A percentile compares a stretch with the other conserved stretches of the same genome.
These are phyloP conservation scores for Chelonus insularis DNA, from an alignment of 1,140 invertebrate genomes.

Conservation along the genomic window DNA sequence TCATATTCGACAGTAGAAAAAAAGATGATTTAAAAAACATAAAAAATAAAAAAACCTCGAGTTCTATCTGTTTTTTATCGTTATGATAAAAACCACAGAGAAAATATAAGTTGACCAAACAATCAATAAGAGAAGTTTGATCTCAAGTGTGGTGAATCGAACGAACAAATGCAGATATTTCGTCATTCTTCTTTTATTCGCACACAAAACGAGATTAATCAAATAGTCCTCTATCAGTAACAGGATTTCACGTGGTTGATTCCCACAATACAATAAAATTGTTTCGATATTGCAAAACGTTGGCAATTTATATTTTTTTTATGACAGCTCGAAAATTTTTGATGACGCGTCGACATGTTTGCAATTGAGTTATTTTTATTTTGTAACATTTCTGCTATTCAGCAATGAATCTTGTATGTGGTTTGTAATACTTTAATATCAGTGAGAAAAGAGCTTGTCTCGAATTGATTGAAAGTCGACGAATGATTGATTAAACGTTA, in stretches of 20 bases:
- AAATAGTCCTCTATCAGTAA: constrained; percentile 16
- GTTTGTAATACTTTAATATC: not conserved
- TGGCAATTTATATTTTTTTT: not conserved
- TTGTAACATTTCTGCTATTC: not conserved
- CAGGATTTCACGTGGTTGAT: constrained; percentile 6
- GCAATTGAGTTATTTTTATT: not conserved
- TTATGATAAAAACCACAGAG: not conserved
- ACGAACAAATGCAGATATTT: not conserved
- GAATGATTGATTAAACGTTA: constrained; percentile 25
- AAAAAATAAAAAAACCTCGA: too few species aligned
- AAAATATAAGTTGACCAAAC: not conserved
- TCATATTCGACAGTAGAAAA: too few species aligned
- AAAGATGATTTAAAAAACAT: too few species aligned
- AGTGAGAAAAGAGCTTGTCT: not conserved
- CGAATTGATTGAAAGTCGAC: constrained; percentile 19
- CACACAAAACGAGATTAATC: constrained; percentile 17
- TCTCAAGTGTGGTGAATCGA: not conserved
- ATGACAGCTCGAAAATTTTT: constrained; percentile 12
- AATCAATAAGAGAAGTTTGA: not conserved
- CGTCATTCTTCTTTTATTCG: not conserved
- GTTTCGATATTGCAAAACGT: constrained; percentile 13
- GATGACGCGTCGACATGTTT: constrained; percentile 20
- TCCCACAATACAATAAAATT: not conserved
- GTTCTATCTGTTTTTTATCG: too few species aligned
- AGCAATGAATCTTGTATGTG: not conserved